These are phyloP conservation scores for Notothenia rossii DNA, from an alignment of 2,113 vertebrate species.

Conservation along the genomic window DNA sequence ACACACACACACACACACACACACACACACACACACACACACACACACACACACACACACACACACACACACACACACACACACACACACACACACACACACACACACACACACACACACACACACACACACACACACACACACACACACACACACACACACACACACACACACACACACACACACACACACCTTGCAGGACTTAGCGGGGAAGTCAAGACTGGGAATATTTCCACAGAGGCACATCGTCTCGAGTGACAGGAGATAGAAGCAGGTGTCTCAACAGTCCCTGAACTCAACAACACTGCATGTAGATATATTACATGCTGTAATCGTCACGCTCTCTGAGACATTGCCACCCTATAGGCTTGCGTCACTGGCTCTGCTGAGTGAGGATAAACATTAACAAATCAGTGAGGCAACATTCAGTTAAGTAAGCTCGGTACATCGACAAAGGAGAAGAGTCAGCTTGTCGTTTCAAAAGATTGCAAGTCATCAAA, in stretches of 20 bases:
- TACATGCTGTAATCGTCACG: neutral
- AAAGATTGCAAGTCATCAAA: neutral
- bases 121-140: too few relatives aligned
- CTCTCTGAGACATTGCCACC: neutral
- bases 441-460: too few relatives aligned
- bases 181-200: too few relatives aligned
- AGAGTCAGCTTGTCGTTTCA: neutral
- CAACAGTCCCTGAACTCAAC: neutral
- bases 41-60: neutral
- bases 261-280: neutral
- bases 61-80: neutral
- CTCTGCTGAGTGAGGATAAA: neutral
- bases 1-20: too few relatives aligned
- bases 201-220: constrained; percentile 29
- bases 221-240: constrained; percentile 17
- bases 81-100: neutral
- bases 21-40: neutral
- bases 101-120: too few relatives aligned
- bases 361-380: neutral
- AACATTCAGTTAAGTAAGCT: neutral
- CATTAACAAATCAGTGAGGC: neutral
- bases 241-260: constrained; percentile 2
- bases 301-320: neutral
- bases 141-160: too few relatives aligned
- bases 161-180: too few relatives aligned